phyloP scores from a whole-genome alignment of 1,140 invertebrate species.

The Brachionus plicatilis region DNA sequence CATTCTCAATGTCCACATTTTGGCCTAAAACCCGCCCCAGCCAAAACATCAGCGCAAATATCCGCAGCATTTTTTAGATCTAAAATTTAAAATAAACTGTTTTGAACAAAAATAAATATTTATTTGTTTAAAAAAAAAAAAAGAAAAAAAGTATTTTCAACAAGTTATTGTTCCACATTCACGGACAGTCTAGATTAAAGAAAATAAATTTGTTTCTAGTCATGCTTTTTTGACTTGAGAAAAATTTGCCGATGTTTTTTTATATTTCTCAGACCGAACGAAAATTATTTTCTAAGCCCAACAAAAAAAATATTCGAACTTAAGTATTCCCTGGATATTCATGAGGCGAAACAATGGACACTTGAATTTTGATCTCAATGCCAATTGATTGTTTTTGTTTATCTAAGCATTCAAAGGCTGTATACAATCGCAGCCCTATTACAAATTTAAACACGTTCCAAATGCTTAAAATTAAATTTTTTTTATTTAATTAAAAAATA shows the following conservation, averaged over 20 bases:
- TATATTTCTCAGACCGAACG: neutral
- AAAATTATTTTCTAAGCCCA: neutral
- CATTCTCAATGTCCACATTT: neutral
- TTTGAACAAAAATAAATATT: neutral
- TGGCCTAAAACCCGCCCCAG: neutral
- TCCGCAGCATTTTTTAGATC: neutral
- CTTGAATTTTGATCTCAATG: neutral
- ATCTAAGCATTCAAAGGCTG: neutral
- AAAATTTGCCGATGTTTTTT: conserved; percentile 5
- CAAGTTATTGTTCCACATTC: neutral
- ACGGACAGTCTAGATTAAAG: neutral
- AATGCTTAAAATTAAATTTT: neutral
- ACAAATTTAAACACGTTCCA: neutral
- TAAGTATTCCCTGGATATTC: neutral
- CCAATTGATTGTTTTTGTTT: neutral
- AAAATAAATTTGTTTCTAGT: neutral
- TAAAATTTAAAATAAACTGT: neutral
- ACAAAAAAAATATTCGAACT: neutral
- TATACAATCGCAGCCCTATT: neutral
- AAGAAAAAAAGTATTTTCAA: neutral
- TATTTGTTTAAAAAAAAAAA: neutral
- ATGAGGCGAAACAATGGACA: neutral
- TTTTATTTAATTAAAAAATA: neutral
- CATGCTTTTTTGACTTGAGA: neutral
- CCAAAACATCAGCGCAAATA: neutral